These are phyloP conservation scores for Pluvianellus socialis DNA, from an alignment of 2,113 vertebrate genomes.

Conservation along the genomic window DNA sequence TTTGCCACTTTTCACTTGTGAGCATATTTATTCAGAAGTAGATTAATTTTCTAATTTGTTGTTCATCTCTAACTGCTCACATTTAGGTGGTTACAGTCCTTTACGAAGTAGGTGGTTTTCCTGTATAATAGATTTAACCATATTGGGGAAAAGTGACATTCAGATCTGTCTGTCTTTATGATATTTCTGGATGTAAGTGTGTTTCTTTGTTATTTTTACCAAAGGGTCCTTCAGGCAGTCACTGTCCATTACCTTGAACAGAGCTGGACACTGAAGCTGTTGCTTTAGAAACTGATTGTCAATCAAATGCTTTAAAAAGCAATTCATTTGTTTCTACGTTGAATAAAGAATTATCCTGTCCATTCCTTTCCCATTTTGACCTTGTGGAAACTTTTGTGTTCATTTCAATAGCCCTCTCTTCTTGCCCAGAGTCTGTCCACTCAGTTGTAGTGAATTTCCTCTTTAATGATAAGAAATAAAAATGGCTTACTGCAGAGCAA, in stretches of 20 bases:
- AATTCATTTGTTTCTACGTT: neutral
- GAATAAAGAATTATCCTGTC: neutral
- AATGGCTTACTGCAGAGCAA: neutral
- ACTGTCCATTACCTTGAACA: neutral
- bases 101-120: conserved; percentile 31
- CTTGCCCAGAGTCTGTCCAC: neutral
- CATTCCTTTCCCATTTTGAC: neutral
- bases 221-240: neutral
- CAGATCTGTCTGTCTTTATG: neutral
- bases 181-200: neutral
- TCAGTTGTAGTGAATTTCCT: neutral
- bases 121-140: neutral
- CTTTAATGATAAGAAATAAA: neutral
- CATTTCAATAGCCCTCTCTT: neutral
- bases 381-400: neutral
- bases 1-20: conserved; percentile 14
- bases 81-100: neutral
- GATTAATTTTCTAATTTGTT: conserved; percentile 17
- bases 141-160: neutral
- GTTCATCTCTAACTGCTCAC: neutral
- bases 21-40: conserved; percentile 24
- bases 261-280: neutral
- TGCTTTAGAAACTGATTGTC: neutral
- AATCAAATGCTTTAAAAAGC: neutral
- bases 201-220: neutral